Evolutionary conservation across 2,113 vertebrate genomes (phyloP), one percentile per base, ranked within the genome.

Genomic region (Xiphorhynchus elegans): DNA sequence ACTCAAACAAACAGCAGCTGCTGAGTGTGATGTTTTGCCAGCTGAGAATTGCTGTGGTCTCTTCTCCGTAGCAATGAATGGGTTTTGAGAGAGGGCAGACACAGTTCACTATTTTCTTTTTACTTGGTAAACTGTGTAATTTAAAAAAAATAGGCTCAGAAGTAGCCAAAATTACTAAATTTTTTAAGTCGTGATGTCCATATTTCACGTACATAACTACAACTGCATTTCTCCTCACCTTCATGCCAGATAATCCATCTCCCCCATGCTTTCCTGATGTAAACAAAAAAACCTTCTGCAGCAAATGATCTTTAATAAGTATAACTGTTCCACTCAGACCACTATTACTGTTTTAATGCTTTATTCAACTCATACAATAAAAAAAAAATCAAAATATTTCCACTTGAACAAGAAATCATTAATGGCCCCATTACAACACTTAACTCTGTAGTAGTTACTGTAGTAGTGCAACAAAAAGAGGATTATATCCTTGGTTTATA

Each of bases 1-100:
- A 72, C 68, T 96, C 89, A 64, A 94, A 72, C 95, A 84, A n/a
- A 1, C 53, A 91, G 50, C 49, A 93, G 80, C 62, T 89, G 67
- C 87, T 59, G 47, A 77, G 40, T 19, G 49, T 59, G 82, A 75
- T 83, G 67, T 13, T 79, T 60, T 95, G 87, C 94, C 76, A 93
- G 82, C 46, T 85, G 90, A 64, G 84, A 69, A 91, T 90, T 93
- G 91, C 52, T 88, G 53, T 85, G 78, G 70, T 80, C 62, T 91
- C 55, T 84, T 35, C 91, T 91, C 72, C 7, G 3, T 14, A 63
- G 76, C 49, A 60, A 56, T 83, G 42, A 92, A 74, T 86, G 68
- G 9, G 26, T 78, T 93, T 90, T 74, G 55, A 90, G 39, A 82
- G 67, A 96, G 44, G 44, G 56, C 70, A 86, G 42, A 77, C 50